phyloP scores from a whole-genome alignment of 2,113 vertebrate species.

The Nannobrachium achirus region DNA sequence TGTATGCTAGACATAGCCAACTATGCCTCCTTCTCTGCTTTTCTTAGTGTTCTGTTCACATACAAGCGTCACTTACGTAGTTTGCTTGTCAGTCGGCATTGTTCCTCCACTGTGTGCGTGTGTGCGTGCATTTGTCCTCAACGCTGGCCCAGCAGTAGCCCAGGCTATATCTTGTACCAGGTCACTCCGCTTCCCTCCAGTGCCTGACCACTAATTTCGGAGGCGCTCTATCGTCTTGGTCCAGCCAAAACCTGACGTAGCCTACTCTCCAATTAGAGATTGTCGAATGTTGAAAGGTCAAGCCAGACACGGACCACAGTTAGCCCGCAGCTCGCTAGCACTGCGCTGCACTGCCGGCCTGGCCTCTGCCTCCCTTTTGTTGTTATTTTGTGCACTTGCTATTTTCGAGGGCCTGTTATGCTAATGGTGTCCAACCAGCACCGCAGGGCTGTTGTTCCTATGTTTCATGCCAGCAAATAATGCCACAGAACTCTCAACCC shows the following conservation, averaged over 20 bases:
- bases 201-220: slow-evolving; percentile 34
- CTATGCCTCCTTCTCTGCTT: too few relatives aligned
- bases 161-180: slow-evolving; percentile 1
- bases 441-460: background rate
- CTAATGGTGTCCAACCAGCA: slow-evolving; percentile 6
- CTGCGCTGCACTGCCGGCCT: background rate
- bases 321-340: background rate
- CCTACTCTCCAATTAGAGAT: slow-evolving; percentile 17
- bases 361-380: background rate
- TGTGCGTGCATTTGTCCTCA: background rate
- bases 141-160: background rate
- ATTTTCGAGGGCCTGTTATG: slow-evolving; percentile 10
- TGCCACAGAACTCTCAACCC: background rate
- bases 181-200: slow-evolving; percentile 12
- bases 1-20: too few relatives aligned
- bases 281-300: slow-evolving; percentile 19
- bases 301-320: slow-evolving; percentile 11
- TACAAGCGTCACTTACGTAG: too few relatives aligned
- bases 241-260: background rate
- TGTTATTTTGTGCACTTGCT: slow-evolving; percentile 12
- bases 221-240: background rate
- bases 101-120: too few relatives aligned
- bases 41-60: too few relatives aligned
- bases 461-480: background rate
- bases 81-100: too few relatives aligned